Base-by-base conservation (phyloP, 1,140 invertebrate genomes). In the Drosophila parvula region DNA sequence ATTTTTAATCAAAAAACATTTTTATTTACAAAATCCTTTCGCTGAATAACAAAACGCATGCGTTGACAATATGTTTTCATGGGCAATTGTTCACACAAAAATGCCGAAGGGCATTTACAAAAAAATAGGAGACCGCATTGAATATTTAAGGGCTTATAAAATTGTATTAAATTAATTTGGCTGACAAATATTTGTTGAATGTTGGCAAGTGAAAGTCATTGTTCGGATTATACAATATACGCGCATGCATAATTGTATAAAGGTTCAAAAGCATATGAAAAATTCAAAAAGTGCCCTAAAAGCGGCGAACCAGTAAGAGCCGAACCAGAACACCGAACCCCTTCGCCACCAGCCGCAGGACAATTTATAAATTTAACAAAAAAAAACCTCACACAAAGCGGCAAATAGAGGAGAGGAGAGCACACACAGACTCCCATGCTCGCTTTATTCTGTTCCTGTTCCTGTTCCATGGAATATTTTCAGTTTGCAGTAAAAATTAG, bases 401-500 rank as follows among this genome's bases (percentile, higher is more conserved):
- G 68, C 70, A 88, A 86, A 82, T 79, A 77, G 62, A 59, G 75
- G 34, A 73, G 43, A 40, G 30, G n/a, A n/a, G n/a, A n/a, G n/a
- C n/a, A 18, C 34, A 22, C 16, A 7, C 47, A 27, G n/a, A n/a
- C 12, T 2, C n/a, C 22, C 43, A 40, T 16, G 27, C n/a, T 14
- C 34, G 43, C 16, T 67, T 56, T 64, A 47, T 67, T 61, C 55
- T 14, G 47, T 50, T 22, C 22, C 55, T 14, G 47, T 50, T 22
- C 22, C 7, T 34, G 48, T 41, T 30, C 50, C n/a, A 43, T 62
- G 65, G 74, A 76, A 81, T 78, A 86, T 85, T 75, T 85, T 75
- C 58, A 50, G 58, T 71, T 77, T 86, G 67, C 84, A 64, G 76
- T 85, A 48, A 88, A 86, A 86, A 86, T 86, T 86, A 86, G 82